A percentile compares a stretch with the other conserved stretches of the same genome.
Evolutionary conservation across 2,888 invertebrate species (phyloP).

Genomic region (Protophormia terraenovae): DNA sequence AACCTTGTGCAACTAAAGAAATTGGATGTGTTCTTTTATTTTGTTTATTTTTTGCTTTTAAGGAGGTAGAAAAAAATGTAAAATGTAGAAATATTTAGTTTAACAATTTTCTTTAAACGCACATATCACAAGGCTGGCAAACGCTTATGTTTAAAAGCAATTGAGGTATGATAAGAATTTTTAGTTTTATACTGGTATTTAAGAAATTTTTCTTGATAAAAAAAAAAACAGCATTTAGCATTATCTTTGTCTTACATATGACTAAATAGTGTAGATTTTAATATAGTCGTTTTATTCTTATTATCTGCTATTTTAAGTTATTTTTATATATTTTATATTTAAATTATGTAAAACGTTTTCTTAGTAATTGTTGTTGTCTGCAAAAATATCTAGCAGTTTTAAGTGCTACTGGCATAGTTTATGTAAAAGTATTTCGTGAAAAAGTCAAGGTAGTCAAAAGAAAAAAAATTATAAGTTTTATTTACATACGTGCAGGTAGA

Average conservation of each 20-base stretch:
- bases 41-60: background rate
- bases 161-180: background rate
- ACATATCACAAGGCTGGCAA: background rate
- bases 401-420: slow-evolving; percentile 9
- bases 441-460: slow-evolving; percentile 15
- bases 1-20: slow-evolving; percentile 12
- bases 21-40: background rate
- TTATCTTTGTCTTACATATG: too few species aligned
- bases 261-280: background rate
- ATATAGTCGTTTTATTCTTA: background rate
- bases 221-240: background rate
- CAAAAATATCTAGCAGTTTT: background rate
- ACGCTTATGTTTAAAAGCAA: background rate
- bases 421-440: background rate
- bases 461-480: background rate
- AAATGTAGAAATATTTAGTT: background rate
- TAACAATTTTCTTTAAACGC: background rate
- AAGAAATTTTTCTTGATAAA: background rate
- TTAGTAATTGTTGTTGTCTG: background rate
- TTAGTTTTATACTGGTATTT: background rate
- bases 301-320: background rate
- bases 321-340: background rate
- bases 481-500: background rate
- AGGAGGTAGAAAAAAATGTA: background rate
- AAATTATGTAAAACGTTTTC: slow-evolving; percentile 11